Base-by-base conservation (phyloP, 2,797 vertebrate genomes). In the Parauchenoglanis punctatus region DNA sequence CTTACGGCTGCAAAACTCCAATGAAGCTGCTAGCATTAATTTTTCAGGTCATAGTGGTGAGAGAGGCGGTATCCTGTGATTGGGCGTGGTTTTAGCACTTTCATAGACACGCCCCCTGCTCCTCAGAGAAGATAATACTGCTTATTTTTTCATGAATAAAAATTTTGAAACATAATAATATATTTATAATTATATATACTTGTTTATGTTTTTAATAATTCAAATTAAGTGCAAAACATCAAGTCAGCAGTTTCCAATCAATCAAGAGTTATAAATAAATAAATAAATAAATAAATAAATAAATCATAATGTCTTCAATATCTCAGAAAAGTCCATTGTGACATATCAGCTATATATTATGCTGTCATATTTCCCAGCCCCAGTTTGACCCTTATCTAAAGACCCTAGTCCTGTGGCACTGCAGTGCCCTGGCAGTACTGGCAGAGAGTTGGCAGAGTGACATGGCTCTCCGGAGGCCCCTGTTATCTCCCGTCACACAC, bases 401-500 rank as follows among this genome's bases (percentile, higher is more conserved):
- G 58, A 63, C 59, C 78, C 72, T 85, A 85, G 85, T 82, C 70
- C 83, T 84, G 87, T 86, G 86, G 85, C 77, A 44, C 18, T 80
- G 70, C 63, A 85, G 20, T 86, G 86, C 28, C 73, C 58, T 59
- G 40, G 83, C 87, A 81, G 75, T 78, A 20, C 73, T 77, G 77
- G 70, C 20, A 63, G 81, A 86, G 65, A 72, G 78, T 84, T 89
- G 89, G 89, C 90, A 89, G 82, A 88, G 87, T 86, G 86, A 86
- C 89, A 13, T 58, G 80, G 58, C 80, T 90, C 83, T 87, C 63
- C 65, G 56, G 89, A 89, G 90, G 72, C 46, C 75, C 65, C 85
- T 35, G 83, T 91, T 91, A 91, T 91, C 91, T 87, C 87, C 80
- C 23, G 83, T 89, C 88, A 87, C 90, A 90, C 89, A 86, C 89